Conservation (phyloP, 2,113 vertebrate genomes). For the Indri indri region DNA sequence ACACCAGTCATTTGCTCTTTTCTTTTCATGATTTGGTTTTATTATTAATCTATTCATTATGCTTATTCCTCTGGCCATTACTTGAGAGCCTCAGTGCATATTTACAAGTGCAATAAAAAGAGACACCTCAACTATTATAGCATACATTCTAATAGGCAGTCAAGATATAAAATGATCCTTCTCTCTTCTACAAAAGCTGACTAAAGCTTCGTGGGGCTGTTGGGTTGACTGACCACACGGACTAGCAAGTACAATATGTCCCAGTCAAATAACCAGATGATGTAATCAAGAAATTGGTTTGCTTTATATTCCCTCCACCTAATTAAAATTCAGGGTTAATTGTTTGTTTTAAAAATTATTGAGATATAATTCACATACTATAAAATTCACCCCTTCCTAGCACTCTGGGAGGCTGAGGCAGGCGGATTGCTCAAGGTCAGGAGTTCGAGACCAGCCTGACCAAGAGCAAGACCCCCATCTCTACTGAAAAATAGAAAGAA, state of each 20-base stretch:
- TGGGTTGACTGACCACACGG: not conserved
- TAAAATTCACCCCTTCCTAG: not conserved
- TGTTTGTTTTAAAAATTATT: not conserved
- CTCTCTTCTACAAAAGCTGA: not conserved
- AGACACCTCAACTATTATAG: not conserved
- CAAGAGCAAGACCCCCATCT: too few species aligned
- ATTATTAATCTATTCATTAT: slow-evolving; percentile 71
- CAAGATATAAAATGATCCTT: not conserved
- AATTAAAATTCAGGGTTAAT: not conserved
- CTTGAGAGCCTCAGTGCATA: slow-evolving; percentile 34
- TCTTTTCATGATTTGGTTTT: slow-evolving; percentile 61
- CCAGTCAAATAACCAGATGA: not conserved
- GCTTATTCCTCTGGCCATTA: slow-evolving; percentile 63
- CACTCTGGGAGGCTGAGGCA: too few species aligned
- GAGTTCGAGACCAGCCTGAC: too few species aligned
- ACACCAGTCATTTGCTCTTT: slow-evolving; percentile 50
- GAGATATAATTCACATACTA: not conserved
- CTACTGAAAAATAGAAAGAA: too few species aligned
- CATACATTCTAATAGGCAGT: not conserved
- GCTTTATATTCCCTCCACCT: not conserved
- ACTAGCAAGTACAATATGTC: not conserved
- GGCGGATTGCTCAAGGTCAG: too few species aligned
- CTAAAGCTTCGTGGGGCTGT: not conserved
- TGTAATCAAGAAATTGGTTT: not conserved
- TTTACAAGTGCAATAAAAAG: slow-evolving; percentile 53